Conservation (phyloP, 2,888 invertebrate species). For the Eretmocerus hayati region DNA sequence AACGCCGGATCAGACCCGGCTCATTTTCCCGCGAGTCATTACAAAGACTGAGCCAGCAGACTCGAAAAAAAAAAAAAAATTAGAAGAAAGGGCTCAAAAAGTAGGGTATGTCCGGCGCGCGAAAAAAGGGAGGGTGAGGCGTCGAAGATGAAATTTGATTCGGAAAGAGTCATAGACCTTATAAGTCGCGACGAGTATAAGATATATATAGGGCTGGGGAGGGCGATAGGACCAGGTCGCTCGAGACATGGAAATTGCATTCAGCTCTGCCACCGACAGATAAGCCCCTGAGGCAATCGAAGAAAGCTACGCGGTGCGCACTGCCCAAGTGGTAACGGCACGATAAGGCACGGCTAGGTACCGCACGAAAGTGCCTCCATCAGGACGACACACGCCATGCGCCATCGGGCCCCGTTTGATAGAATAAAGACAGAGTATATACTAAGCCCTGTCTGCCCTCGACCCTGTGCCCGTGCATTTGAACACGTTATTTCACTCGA, state of each 20-base stretch:
- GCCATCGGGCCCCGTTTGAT: too few species aligned
- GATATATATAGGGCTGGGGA: too few species aligned
- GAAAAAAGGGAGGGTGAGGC: too few species aligned
- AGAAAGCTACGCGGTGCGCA: constrained; percentile 14
- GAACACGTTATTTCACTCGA: constrained; percentile 21
- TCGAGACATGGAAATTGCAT: constrained; percentile 21
- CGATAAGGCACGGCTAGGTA: constrained; percentile 24
- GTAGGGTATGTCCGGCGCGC: too few species aligned
- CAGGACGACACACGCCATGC: too few species aligned
- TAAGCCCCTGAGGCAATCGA: constrained; percentile 16
- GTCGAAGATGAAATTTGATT: too few species aligned
- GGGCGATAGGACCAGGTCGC: too few species aligned
- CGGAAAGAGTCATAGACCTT: too few species aligned
- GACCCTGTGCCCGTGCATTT: too few species aligned
- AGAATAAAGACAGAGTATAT: not conserved
- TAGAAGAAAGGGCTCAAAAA: not conserved
- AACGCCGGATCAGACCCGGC: not conserved
- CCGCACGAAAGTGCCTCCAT: too few species aligned
- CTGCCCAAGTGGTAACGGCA: too few species aligned
- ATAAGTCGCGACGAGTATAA: too few species aligned
- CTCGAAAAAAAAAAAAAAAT: not conserved
- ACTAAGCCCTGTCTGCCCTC: not conserved
- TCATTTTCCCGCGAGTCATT: not conserved
- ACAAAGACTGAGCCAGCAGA: not conserved
- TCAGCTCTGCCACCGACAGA: constrained; percentile 11